Evolutionary conservation across 2,797 vertebrate genomes (phyloP), one percentile per base, ranked within the genome.

Genomic region (Myotis planiceps): DNA sequence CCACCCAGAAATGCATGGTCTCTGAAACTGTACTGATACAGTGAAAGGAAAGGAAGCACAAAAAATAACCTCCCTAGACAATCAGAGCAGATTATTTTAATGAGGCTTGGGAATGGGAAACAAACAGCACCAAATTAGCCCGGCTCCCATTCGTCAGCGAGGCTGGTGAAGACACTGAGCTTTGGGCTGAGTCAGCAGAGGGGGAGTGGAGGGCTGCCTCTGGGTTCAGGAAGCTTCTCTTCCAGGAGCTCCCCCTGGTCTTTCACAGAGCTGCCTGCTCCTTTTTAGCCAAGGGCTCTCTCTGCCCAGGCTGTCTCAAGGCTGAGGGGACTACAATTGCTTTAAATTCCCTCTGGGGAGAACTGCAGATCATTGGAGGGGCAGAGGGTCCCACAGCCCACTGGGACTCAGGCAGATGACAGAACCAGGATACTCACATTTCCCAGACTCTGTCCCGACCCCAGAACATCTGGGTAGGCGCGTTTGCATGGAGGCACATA

Each of bases 81-180:
- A 98, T 98, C 98, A 96, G 96, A 98, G 68, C 96, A 98, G 97
- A 98, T 98, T 98, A 98, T 98, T 98, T 98, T 98, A 98, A 98
- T 98, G 98, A 98, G 96, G 92, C 92, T 98, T 96, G 89, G 94
- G 97, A 97, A 96, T 27, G 96, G 97, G 97, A 95, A 98, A 97
- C 97, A 98, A 98, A 98, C 7, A 79, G 95, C 96, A 97, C 94
- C 89, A 97, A 98, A 98, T 97, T 98, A 98, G 98, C 97, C 97
- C 87, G 80, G 14, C 86, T 97, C 93, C 60, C 55, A 0, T 97
- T 97, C 74, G 69, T 90, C 90, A 88, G 42, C 25, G 82, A 3
- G 0, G 85, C 72, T 89, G 95, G 95, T 89, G 55, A 89, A 94
- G 95, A 94, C 96, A 19, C 90, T 15, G 51, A 13, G 81, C 47